Base-by-base conservation (phyloP, 2,113 vertebrate species). In the Epinephelus fuscoguttatus region DNA sequence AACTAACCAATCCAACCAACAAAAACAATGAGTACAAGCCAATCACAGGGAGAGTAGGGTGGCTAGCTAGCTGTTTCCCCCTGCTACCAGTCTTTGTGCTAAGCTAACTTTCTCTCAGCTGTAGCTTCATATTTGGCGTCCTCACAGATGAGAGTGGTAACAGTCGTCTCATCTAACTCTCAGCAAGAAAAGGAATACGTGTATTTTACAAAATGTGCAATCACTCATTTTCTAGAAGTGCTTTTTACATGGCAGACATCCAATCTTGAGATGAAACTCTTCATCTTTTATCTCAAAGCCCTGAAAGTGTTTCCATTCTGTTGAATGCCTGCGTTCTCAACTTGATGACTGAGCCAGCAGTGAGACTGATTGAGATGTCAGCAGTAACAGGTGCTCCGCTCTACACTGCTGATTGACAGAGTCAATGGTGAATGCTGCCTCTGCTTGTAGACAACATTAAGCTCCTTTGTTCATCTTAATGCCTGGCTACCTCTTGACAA, bases 321-420 rank as follows among this genome's bases (percentile, higher is more conserved):
- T 18, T 52, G 62, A 78, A 52, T 47, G 84, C 60, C 63, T 40
- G 60, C 53, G 14, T 49, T 62, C 40, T 59, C 49, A 30, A 40
- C 6, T 3, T 50, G 47, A 75, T 50, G 79, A 78, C 25, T 19
- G 68, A 57, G 52, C 17, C 49, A 57, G 52, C 70, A 70, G 49
- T 6, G 67, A 84, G 70, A 84, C 57, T 62, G 66, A 85, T 57
- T 70, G 67, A 86, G 72, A 78, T 57, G 17, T 80, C 63, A 25
- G 70, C 59, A 79, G 81, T 13, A 82, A 87, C 90, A 93, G 91
- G 88, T 92, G 91, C 75, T 71, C 37, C 50, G 45, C 69, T 66
- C 8, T 19, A 7, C 67, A 17, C 6, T 3, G 64, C 53, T 70
- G 80, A 82, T 10, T 69, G 60, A 88, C 69, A 55, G 56, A 80